Evolutionary conservation across 2,888 invertebrate genomes (phyloP).

Genomic region (Chromoteleia sp.): DNA sequence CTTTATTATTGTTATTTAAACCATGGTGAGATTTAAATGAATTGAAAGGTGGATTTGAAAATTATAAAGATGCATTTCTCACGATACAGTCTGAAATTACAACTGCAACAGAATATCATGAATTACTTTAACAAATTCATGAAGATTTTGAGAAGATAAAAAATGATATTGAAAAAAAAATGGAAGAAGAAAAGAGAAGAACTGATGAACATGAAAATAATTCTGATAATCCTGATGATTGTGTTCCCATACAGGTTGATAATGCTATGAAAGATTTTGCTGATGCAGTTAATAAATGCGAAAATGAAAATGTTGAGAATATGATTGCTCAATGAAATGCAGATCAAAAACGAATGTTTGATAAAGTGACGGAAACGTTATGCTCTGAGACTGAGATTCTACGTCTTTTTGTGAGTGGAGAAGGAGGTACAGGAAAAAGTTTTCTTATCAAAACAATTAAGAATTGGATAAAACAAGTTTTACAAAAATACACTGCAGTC

Average conservation of each 20-base stretch:
- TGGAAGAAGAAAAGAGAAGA: constrained; percentile 34
- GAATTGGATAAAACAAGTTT: constrained; percentile 74
- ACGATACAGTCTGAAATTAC: constrained; percentile 39
- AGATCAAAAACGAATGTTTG: constrained; percentile 75
- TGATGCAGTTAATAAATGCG: constrained; percentile 49
- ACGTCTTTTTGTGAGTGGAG: constrained; percentile 73
- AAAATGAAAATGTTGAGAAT: constrained; percentile 41
- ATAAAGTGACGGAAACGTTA: constrained; percentile 66
- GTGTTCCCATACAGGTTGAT: constrained; percentile 52
- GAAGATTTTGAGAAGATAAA: constrained; percentile 19
- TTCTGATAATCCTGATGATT: constrained; percentile 10
- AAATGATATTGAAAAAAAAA: constrained; percentile 19
- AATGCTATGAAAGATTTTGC: constrained; percentile 73
- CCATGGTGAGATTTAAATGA: constrained; percentile 62
- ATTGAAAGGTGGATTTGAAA: constrained; percentile 54
- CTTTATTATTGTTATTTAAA: constrained; percentile 67
- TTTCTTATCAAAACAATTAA: constrained; percentile 76
- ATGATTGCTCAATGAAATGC: constrained; percentile 73
- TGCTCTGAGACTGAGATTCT: constrained; percentile 45
- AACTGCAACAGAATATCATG: constrained; percentile 50
- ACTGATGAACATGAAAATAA: not conserved
- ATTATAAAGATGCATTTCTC: constrained; percentile 69
- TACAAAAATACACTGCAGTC: constrained; percentile 74
- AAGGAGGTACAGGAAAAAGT: constrained; percentile 77
- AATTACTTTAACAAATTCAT: constrained; percentile 54